A percentile compares a stretch with the other conserved stretches of the same genome.
These are phyloP conservation scores for Opisthograptis luteolata DNA, from an alignment of 2,888 invertebrate species.

Conservation along the genomic window DNA sequence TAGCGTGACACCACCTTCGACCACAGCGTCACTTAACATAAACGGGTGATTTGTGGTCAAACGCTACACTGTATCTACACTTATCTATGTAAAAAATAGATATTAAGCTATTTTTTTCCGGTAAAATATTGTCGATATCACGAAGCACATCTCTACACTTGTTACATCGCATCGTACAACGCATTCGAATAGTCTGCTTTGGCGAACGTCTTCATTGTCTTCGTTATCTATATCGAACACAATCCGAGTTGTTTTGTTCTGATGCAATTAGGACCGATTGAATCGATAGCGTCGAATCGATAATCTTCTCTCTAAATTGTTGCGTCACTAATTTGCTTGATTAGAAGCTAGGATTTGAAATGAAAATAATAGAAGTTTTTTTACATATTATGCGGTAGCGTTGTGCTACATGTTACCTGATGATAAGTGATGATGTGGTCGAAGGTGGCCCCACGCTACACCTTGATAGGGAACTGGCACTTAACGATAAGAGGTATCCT, in stretches of 20 bases:
- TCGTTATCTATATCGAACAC: conserved; percentile 21
- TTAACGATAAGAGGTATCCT: too few species aligned
- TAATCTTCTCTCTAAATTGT: conserved; percentile 8
- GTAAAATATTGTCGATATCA: conserved; percentile 4
- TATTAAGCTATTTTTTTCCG: too few species aligned
- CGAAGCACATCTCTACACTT: conserved; percentile 3
- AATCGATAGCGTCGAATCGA: conserved; percentile 22
- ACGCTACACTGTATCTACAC: too few species aligned
- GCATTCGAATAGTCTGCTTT: conserved; percentile 25
- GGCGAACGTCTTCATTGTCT: conserved; percentile 18
- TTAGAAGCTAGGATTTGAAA: conserved; percentile 1
- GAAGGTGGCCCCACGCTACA: too few species aligned
- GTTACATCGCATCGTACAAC: conserved; percentile 8
- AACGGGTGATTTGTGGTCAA: too few species aligned
- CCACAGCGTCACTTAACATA: too few species aligned
- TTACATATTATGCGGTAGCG: too few species aligned
- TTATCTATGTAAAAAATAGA: background rate
- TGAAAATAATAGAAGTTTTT: too few species aligned
- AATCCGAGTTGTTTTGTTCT: conserved; percentile 24
- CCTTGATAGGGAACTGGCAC: too few species aligned
- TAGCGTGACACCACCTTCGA: too few species aligned
- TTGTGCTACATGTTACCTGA: too few species aligned
- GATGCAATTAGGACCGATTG: conserved; percentile 26
- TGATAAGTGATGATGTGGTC: too few species aligned
- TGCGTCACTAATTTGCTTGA: conserved; percentile 15